phyloP scores from a whole-genome alignment of 2,888 invertebrate species.

The Zygogramma bicolorata region DNA sequence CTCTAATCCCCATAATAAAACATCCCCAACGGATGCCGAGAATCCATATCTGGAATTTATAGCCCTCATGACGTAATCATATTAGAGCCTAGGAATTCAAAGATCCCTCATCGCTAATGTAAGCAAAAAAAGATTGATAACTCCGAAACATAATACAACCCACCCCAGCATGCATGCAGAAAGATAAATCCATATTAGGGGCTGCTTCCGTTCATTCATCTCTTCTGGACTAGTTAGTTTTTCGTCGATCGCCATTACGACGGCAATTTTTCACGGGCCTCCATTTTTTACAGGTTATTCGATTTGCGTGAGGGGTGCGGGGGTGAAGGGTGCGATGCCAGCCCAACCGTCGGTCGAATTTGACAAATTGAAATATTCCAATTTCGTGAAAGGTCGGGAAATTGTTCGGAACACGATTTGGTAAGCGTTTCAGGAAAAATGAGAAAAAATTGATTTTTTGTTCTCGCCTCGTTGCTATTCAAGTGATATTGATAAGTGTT shows the following conservation, averaged over 20 bases:
- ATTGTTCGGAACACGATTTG: neutral
- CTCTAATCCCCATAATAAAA: neutral
- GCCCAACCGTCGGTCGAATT: conserved; percentile 40
- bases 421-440: too few species aligned
- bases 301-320: conserved; percentile 36
- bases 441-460: too few species aligned
- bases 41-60: conserved; percentile 30
- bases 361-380: conserved; percentile 41
- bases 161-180: conserved; percentile 33
- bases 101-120: conserved; percentile 35
- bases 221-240: conserved; percentile 41
- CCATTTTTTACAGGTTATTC: conserved; percentile 46
- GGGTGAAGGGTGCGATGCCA: conserved; percentile 22
- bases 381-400: neutral
- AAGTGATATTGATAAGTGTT: too few species aligned
- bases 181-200: conserved; percentile 38
- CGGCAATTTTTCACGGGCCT: conserved; percentile 36
- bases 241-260: conserved; percentile 32
- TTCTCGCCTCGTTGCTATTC: too few species aligned
- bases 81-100: conserved; percentile 27
- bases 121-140: conserved; percentile 35
- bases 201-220: conserved; percentile 35
- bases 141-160: conserved; percentile 34
- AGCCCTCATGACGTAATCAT: conserved; percentile 37
- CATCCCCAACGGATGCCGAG: conserved; percentile 4